These are phyloP conservation scores for Coreius guichenoti DNA, from an alignment of 2,797 vertebrate genomes.

Conservation along the genomic window DNA sequence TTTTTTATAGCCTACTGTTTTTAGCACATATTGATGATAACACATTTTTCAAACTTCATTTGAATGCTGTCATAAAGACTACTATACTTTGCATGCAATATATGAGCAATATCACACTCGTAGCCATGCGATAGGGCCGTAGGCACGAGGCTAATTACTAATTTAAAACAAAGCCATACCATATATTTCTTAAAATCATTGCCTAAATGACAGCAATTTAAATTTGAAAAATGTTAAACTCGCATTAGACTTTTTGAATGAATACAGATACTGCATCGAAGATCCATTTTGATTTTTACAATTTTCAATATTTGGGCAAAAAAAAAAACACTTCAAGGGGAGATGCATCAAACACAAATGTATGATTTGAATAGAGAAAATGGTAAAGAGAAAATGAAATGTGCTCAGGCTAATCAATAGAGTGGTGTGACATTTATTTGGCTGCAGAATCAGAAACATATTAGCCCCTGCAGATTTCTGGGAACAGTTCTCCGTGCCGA, in stretches of 20 bases:
- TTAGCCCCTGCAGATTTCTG: conserved; percentile 45
- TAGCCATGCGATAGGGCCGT: no score
- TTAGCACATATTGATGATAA: no score
- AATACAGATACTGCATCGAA: not conserved
- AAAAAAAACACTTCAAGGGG: not conserved
- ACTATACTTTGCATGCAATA: no score
- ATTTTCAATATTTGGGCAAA: not conserved
- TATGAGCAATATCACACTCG: no score
- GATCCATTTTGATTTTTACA: not conserved
- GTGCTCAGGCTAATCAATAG: conserved; percentile 48
- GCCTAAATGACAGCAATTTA: not conserved
- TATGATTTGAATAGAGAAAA: conserved; percentile 16
- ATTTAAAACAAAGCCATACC: no score
- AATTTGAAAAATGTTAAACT: not conserved
- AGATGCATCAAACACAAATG: not conserved
- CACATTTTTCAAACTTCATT: no score
- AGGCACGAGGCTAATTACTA: no score
- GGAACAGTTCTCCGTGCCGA: conserved; percentile 20
- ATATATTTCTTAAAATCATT: not conserved
- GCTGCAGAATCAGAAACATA: conserved; percentile 39
- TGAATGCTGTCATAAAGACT: no score
- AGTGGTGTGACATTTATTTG: conserved; percentile 34
- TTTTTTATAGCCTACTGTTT: no score
- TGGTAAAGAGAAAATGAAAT: conserved; percentile 10
- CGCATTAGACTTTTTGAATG: not conserved